Percentiles rank a stretch among this genome's conserved stretches.
Evolutionary conservation across 2,888 invertebrate species (phyloP).

Genomic region (Galerucella pusilla): DNA sequence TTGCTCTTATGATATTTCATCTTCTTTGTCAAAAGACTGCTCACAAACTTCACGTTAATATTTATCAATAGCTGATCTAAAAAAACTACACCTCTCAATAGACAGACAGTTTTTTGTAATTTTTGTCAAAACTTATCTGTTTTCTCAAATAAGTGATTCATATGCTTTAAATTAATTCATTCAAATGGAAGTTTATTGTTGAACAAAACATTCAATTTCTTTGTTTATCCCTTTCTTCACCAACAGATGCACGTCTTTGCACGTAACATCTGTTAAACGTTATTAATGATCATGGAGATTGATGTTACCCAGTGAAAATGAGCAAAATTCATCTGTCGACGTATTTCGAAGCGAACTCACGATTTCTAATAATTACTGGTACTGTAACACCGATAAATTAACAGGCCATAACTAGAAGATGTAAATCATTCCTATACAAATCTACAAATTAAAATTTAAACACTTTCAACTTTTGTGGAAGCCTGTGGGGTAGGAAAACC

Average conservation of each 20-base stretch:
- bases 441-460: conserved; percentile 10
- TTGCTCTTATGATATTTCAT: no score
- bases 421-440: conserved; percentile 21
- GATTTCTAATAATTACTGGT: conserved; percentile 30
- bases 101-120: no score
- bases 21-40: no score
- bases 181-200: not conserved
- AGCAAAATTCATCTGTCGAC: conserved; percentile 37
- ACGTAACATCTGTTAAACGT: conserved; percentile 36
- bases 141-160: no score
- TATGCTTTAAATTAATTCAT: no score
- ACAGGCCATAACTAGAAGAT: conserved; percentile 15
- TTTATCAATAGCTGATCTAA: no score
- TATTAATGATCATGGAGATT: conserved; percentile 42
- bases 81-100: no score
- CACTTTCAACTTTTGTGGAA: conserved; percentile 19
- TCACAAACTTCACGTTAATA: no score
- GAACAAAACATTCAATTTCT: not conserved
- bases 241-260: conserved; percentile 1
- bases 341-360: conserved; percentile 23
- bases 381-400: conserved; percentile 21
- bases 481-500: not conserved
- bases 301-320: conserved; percentile 37
- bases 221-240: not conserved
- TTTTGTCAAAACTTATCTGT: no score